Evolutionary conservation across 1,140 invertebrate genomes (phyloP).

Genomic region (Cyrtorhinus lividipennis): DNA sequence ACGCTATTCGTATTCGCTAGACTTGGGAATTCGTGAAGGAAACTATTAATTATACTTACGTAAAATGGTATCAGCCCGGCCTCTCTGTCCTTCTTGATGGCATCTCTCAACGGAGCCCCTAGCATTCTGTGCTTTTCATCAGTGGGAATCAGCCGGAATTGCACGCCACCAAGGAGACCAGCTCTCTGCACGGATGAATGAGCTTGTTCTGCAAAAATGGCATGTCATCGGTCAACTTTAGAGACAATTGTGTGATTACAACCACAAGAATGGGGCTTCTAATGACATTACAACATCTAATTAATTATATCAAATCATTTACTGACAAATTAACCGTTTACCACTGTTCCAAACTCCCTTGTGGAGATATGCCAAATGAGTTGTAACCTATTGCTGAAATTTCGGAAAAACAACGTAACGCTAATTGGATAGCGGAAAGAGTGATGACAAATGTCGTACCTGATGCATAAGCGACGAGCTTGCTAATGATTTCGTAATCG

Average conservation of each 20-base stretch:
- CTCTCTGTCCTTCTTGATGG: slow-evolving; percentile 64
- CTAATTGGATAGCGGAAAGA: no score
- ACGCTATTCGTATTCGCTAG: no score
- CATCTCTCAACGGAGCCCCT: slow-evolving; percentile 63
- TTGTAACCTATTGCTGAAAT: no score
- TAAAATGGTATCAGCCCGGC: slow-evolving; percentile 80
- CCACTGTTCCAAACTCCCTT: no score
- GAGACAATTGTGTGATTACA: slow-evolving; percentile 12
- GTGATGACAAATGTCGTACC: no score
- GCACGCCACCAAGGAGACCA: slow-evolving; percentile 74
- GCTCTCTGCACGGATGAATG: slow-evolving; percentile 92
- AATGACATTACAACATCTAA: no score
- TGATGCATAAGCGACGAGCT: slow-evolving; percentile 76
- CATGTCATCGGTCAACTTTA: no score
- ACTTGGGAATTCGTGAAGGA: no score
- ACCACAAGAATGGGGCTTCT: background rate
- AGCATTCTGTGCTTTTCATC: slow-evolving; percentile 64
- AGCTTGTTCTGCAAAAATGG: slow-evolving; percentile 58
- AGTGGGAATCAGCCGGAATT: slow-evolving; percentile 60
- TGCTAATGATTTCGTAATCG: slow-evolving; percentile 68
- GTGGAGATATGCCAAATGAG: no score
- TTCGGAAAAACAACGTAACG: no score
- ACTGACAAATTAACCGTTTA: no score
- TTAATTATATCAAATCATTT: no score
- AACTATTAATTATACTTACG: slow-evolving; percentile 41